phyloP scores from a whole-genome alignment of 2,888 invertebrate genomes.

The Leptopilina drosophilae region DNA sequence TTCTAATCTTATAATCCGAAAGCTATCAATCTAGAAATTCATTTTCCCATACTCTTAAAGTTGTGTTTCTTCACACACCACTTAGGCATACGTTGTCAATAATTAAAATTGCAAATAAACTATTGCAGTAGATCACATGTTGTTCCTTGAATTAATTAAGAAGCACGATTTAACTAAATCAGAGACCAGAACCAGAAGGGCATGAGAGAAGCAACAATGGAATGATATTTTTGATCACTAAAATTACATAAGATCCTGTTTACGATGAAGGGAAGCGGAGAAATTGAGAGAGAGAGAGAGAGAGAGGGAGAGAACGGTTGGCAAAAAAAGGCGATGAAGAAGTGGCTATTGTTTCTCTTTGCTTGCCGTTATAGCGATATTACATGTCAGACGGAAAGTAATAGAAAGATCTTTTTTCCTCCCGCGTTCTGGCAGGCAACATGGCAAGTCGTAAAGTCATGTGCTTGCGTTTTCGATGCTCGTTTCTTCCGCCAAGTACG shows the following conservation, averaged over 20 bases:
- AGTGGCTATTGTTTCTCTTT: slow-evolving; percentile 35
- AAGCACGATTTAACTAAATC: not conserved
- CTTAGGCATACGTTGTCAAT: not conserved
- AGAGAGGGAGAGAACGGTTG: slow-evolving; percentile 42
- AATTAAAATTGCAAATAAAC: too few relatives aligned
- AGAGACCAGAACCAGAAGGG: too few relatives aligned
- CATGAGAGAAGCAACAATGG: not conserved
- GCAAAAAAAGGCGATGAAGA: slow-evolving; percentile 42
- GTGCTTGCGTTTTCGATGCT: slow-evolving; percentile 18
- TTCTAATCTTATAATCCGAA: too few relatives aligned
- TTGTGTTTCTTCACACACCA: too few relatives aligned
- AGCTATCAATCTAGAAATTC: too few relatives aligned
- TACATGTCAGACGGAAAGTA: slow-evolving; percentile 52
- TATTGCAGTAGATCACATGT: too few relatives aligned
- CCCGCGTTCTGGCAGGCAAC: slow-evolving; percentile 6
- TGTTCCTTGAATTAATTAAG: not conserved
- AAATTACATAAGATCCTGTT: slow-evolving; percentile 49
- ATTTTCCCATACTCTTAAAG: too few relatives aligned
- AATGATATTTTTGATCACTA: slow-evolving; percentile 43
- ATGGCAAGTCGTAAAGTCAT: slow-evolving; percentile 29
- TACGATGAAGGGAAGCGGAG: slow-evolving; percentile 28
- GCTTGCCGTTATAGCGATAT: slow-evolving; percentile 53
- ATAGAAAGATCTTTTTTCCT: slow-evolving; percentile 51
- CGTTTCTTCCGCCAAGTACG: slow-evolving; percentile 13
- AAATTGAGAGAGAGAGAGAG: not conserved